Evolutionary conservation across 2,888 invertebrate genomes (phyloP).

Genomic region (Amphipyra tragopoginis): DNA sequence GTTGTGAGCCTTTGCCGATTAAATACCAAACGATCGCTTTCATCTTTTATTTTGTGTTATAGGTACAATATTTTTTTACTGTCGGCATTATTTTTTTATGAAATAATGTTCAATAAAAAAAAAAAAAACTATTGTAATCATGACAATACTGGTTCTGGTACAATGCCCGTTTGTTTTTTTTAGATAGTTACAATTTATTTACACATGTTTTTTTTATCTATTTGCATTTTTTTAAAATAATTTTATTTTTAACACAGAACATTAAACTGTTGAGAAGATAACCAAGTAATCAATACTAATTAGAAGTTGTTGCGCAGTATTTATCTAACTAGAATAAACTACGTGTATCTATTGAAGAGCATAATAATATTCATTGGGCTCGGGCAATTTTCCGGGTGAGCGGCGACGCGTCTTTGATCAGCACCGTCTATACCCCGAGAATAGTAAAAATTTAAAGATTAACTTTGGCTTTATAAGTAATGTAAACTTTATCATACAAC

Average conservation of each 20-base stretch:
- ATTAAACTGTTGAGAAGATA: background rate
- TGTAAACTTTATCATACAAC: constrained; percentile 35
- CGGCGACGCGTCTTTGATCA: constrained; percentile 88
- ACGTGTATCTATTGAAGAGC: constrained; percentile 87
- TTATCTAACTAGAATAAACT: constrained; percentile 81
- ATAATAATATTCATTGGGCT: constrained; percentile 90
- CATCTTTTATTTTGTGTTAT: constrained; percentile 18
- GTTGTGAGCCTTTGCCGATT: constrained; percentile 43
- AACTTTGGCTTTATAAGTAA: constrained; percentile 71
- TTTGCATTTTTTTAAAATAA: background rate
- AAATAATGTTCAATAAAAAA: constrained; percentile 33
- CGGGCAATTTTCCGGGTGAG: constrained; percentile 88
- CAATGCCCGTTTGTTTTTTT: constrained; percentile 8
- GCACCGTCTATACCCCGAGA: constrained; percentile 75
- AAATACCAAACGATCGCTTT: constrained; percentile 47
- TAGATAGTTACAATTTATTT: background rate
- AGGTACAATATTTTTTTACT: constrained; percentile 36
- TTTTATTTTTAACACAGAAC: background rate
- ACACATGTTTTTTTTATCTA: too few species aligned
- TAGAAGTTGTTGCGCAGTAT: constrained; percentile 63
- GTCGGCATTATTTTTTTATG: constrained; percentile 12
- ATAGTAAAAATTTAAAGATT: constrained; percentile 80
- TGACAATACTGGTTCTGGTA: constrained; percentile 35
- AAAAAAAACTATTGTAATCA: constrained; percentile 38
- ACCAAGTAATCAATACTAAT: constrained; percentile 21